Evolutionary conservation across 2,797 vertebrate species (phyloP).

Genomic region (Pangasius macronema): DNA sequence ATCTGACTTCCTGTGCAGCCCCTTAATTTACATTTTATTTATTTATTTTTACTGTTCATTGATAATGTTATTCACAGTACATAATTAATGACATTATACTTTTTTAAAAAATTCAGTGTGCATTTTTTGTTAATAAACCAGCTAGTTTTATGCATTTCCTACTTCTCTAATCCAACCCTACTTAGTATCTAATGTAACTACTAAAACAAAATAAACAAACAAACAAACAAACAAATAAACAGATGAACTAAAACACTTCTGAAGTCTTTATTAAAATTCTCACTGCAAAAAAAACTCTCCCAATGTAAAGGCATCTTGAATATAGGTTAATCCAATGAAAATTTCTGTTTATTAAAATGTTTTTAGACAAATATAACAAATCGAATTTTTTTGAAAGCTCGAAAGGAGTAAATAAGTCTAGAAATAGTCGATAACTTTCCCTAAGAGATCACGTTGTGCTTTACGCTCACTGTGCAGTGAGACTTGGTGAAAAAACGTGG

Average conservation of each 20-base stretch:
- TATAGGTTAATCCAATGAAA: not conserved
- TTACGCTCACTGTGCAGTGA: not conserved
- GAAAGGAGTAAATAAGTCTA: not conserved
- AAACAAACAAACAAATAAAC: not conserved
- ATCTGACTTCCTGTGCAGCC: not conserved
- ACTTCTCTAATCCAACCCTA: not conserved
- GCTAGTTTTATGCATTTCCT: not conserved
- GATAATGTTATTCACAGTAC: not conserved
- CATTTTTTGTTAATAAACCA: not conserved
- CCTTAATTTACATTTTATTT: not conserved
- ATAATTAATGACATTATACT: not conserved
- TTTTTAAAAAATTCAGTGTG: too few relatives aligned
- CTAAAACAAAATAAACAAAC: not conserved
- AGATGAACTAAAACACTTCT: not conserved
- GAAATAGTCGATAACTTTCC: too few relatives aligned
- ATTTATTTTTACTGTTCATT: not conserved
- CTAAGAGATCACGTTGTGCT: not conserved
- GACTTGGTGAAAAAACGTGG: not conserved
- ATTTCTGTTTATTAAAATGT: not conserved
- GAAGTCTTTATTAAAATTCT: not conserved
- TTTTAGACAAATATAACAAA: not conserved
- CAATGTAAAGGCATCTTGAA: not conserved
- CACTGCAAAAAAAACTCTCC: not conserved
- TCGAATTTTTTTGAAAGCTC: fast-evolving
- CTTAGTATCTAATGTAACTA: too few relatives aligned